These are phyloP conservation scores for Pseudopodoces humilis DNA, from an alignment of 2,113 vertebrate species.

Conservation along the genomic window DNA sequence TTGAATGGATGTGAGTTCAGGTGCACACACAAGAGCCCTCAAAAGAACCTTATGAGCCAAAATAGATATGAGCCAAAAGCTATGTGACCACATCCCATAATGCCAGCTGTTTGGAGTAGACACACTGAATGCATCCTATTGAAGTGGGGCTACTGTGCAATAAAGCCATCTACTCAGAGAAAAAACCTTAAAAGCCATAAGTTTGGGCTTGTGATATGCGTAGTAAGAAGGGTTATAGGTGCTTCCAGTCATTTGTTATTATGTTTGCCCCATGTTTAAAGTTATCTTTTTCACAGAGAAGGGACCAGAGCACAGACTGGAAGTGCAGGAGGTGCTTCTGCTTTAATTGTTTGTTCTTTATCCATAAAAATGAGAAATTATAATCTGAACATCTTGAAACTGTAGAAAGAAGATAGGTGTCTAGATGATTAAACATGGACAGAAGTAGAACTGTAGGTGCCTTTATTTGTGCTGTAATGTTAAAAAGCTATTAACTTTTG, in stretches of 20 bases:
- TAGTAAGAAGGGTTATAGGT: neutral
- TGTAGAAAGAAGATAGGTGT: neutral
- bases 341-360: neutral
- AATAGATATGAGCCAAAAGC: neutral
- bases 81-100: neutral
- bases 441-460: neutral
- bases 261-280: neutral
- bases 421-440: neutral
- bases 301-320: neutral
- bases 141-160: neutral
- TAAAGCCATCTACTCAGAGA: neutral
- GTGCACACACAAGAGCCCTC: rapidly evolving
- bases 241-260: neutral
- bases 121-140: neutral
- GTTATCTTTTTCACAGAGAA: neutral
- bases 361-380: neutral
- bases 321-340: neutral
- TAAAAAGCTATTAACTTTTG: neutral
- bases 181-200: neutral
- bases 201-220: neutral
- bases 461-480: neutral
- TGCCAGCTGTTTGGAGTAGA: neutral
- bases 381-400: neutral
- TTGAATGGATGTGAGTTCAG: neutral
- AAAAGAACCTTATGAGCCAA: neutral